phyloP scores from a whole-genome alignment of 2,888 invertebrate genomes.

The Pheosia tremula region DNA sequence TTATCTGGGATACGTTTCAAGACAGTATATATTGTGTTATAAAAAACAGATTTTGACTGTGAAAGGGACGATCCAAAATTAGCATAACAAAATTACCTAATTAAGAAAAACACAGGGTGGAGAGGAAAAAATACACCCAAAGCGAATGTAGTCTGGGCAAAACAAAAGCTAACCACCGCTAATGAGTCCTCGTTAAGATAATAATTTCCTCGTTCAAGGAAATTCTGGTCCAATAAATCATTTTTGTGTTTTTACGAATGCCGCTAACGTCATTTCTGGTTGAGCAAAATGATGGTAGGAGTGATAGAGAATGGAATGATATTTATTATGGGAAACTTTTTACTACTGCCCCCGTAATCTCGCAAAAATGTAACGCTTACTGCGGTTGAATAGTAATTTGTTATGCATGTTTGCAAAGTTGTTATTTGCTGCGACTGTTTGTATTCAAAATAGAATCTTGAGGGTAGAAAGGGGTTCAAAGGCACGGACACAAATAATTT shows the following conservation, averaged over 20 bases:
- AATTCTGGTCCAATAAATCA: conserved; percentile 45
- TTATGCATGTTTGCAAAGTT: no score
- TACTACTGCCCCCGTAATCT: neutral
- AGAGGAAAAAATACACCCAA: conserved; percentile 41
- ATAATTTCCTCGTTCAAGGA: conserved; percentile 58
- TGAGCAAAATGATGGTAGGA: conserved; percentile 16
- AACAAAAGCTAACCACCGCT: conserved; percentile 63
- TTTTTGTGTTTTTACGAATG: conserved; percentile 34
- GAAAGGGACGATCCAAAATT: conserved; percentile 49
- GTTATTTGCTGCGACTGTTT: no score
- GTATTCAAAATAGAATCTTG: no score
- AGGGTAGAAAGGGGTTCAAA: no score
- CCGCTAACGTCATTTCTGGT: conserved; percentile 30
- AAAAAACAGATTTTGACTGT: neutral
- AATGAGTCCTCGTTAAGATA: conserved; percentile 66
- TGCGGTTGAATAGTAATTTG: no score
- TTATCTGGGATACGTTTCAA: neutral
- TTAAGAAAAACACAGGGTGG: conserved; percentile 49
- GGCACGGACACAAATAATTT: no score
- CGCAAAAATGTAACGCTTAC: neutral
- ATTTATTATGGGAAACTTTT: neutral
- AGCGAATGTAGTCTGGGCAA: conserved; percentile 48
- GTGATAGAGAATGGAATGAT: conserved; percentile 16
- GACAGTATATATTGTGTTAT: neutral
- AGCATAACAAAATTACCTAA: conserved; percentile 68